Conservation (phyloP, 2,888 invertebrate species). For the Trissolcus japonicus region DNA sequence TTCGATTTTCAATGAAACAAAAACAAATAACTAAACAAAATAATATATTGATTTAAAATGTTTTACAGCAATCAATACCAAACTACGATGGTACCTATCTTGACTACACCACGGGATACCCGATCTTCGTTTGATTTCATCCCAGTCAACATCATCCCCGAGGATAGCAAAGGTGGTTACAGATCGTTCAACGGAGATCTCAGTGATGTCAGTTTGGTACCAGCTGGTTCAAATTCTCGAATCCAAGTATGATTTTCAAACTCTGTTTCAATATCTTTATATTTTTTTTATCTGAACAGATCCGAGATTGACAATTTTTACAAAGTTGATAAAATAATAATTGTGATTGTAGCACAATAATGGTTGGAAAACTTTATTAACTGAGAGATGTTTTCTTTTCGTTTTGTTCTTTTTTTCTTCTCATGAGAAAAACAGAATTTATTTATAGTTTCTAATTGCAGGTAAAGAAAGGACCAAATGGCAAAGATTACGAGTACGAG, state of each 20-base stretch:
- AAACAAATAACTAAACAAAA: not conserved
- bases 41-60: too few species aligned
- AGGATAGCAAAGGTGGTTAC: conserved; percentile 68
- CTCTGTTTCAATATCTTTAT: too few species aligned
- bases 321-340: too few species aligned
- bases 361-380: too few species aligned
- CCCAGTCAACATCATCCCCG: conserved; percentile 73
- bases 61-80: conserved; percentile 69
- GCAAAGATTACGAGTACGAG: conserved; percentile 93
- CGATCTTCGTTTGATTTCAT: conserved; percentile 70
- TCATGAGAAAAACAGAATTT: too few species aligned
- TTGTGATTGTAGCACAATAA: too few species aligned
- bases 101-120: conserved; percentile 69
- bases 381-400: too few species aligned
- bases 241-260: conserved; percentile 66
- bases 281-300: too few species aligned
- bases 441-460: conserved; percentile 66
- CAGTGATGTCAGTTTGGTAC: conserved; percentile 72
- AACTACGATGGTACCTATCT: conserved; percentile 72
- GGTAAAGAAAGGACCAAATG: conserved; percentile 92
- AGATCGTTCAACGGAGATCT: conserved; percentile 69
- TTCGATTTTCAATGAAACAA: not conserved
- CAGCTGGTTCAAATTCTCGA: conserved; percentile 72
- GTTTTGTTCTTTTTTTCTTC: too few species aligned
- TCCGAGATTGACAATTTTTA: too few species aligned